Base-by-base conservation (phyloP, 2,888 invertebrate species). In the Drosophila emarginata region DNA sequence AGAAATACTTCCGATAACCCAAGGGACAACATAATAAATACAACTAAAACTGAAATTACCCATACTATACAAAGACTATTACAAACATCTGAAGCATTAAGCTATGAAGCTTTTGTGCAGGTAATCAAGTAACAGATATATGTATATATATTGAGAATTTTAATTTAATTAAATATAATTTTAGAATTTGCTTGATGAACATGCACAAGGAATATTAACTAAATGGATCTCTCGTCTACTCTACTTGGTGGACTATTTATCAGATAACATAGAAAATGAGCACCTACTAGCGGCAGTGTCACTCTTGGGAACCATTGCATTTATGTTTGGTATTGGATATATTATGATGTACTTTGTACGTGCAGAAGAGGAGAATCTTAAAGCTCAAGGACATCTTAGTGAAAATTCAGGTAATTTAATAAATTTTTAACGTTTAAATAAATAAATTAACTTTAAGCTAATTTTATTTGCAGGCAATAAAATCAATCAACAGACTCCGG, bases 341-440 rank as follows among this genome's bases (percentile, higher is more conserved):
- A 94, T 96, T 77, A 96, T 97, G 96, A 95, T 96, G 4, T 96
- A 96, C 91, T 93, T 96, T 86, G 96, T 96, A 92, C 89, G 91
- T 2, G 89, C 89, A 3, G 92, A 92, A 67, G 92, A 92, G 72
- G 90, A 92, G 76, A 91, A 82, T 14, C 77, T 92, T 0, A 91
- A 91, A 66, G 90, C 89, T 2, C 88, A 89, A 52, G 91, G 90
- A 1, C 87, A 89, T 37, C 68, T 90, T 0, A 81, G 81, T 9
- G 82, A 78, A 12, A 82, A 72, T 5, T 64, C 90, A 90, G 72
- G 87, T 86, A 71, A 87, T 89, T 88, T 12, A 21, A 53, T 1
- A 45, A 45, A 7, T 18, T 56, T 12, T n/a, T 26, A 4, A 6
- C 51, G 12, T 32, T 40, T 54, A 2, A 23, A 18, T 50, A 28